phyloP scores from a whole-genome alignment of 2,888 invertebrate genomes.

The Caenorhabditis doughertyi region DNA sequence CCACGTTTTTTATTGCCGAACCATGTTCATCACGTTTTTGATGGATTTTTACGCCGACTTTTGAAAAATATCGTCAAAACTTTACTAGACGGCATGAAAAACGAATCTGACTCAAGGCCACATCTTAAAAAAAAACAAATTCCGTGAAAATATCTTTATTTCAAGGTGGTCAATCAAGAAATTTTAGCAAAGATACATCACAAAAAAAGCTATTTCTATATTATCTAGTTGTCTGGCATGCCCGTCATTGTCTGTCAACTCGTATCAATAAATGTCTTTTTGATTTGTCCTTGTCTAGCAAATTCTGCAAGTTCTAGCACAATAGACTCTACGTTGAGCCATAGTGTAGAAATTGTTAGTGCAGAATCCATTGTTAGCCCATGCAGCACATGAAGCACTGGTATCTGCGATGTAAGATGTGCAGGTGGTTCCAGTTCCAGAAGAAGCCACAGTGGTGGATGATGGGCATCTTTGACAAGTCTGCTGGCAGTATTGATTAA shows the following conservation, averaged over 20 bases:
- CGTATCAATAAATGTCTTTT: slow-evolving; percentile 5
- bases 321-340: slow-evolving; percentile 16
- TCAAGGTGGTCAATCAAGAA: slow-evolving; percentile 32
- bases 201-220: not conserved
- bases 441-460: slow-evolving; percentile 5
- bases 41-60: too few relatives aligned
- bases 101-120: too few relatives aligned
- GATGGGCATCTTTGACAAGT: slow-evolving; percentile 62
- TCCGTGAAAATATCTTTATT: slow-evolving; percentile 2
- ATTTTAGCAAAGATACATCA: not conserved
- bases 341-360: slow-evolving; percentile 54
- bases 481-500: slow-evolving; percentile 64
- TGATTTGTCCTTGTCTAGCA: slow-evolving; percentile 21
- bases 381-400: slow-evolving; percentile 21
- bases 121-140: too few relatives aligned
- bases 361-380: slow-evolving; percentile 58
- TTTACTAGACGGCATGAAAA: too few relatives aligned
- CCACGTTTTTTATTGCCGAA: too few relatives aligned
- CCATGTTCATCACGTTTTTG: too few relatives aligned
- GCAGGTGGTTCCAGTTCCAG: slow-evolving; percentile 10
- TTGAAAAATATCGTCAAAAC: too few relatives aligned
- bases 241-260: slow-evolving; percentile 31
- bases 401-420: slow-evolving; percentile 11
- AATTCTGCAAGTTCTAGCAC: slow-evolving; percentile 43
- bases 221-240: slow-evolving; percentile 23